Percentiles rank a stretch among this genome's conserved stretches.
Conservation (phyloP, 2,113 vertebrate species). For the Podarcis raffonei region DNA sequence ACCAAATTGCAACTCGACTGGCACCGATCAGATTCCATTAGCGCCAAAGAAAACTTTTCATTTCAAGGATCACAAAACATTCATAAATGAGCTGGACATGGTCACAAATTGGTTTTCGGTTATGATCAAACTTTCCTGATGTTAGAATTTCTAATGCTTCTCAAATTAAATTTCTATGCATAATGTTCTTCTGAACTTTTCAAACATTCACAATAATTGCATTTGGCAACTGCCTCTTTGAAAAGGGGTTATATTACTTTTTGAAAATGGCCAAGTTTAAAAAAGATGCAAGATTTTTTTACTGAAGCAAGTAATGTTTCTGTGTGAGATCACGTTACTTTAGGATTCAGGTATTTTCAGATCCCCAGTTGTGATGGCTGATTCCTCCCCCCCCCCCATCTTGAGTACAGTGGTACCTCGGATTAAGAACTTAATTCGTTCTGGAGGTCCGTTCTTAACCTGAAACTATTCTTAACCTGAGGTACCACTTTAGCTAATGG, state of each 20-base stretch:
- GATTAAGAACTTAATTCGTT: too few species aligned
- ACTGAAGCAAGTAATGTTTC: constrained; percentile 71
- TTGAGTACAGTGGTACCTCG: not conserved
- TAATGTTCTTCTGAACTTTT: constrained; percentile 62
- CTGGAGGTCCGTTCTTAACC: too few species aligned
- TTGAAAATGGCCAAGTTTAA: constrained; percentile 74
- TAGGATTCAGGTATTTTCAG: constrained; percentile 61
- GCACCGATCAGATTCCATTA: constrained; percentile 16
- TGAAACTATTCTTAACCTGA: too few species aligned
- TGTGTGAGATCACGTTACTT: constrained; percentile 75
- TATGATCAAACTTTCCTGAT: constrained; percentile 58
- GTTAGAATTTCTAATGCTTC: constrained; percentile 60
- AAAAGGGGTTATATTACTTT: constrained; percentile 80
- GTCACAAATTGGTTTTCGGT: constrained; percentile 72
- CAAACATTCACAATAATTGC: constrained; percentile 71
- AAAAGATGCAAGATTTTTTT: constrained; percentile 70
- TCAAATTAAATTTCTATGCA: constrained; percentile 52
- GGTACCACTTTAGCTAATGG: too few species aligned
- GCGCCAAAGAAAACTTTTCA: constrained; percentile 42
- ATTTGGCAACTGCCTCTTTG: constrained; percentile 74
- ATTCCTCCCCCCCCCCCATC: not conserved
- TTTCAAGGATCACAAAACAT: constrained; percentile 42
- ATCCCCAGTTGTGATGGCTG: constrained; percentile 57
- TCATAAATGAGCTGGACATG: constrained; percentile 51
- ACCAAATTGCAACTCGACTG: not conserved